Conservation (phyloP, 2,797 vertebrate species). For the Pipistrellus nathusii region DNA sequence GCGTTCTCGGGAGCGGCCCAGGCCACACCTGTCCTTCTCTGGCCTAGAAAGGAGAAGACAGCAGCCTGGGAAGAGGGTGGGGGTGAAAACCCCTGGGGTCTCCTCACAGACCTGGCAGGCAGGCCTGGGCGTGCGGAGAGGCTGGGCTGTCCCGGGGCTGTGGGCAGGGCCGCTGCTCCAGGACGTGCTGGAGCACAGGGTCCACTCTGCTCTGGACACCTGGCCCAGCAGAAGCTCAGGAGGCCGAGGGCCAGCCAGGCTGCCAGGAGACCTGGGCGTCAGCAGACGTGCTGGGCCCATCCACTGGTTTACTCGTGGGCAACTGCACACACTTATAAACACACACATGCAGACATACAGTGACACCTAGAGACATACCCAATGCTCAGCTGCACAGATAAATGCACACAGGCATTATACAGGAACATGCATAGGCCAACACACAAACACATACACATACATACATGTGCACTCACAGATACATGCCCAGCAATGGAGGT, state of each 20-base stretch:
- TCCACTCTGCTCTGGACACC: neutral
- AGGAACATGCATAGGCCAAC: too few species aligned
- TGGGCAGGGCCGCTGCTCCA: rapidly evolving
- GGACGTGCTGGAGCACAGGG: neutral
- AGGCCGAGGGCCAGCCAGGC: neutral
- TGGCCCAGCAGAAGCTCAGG: neutral
- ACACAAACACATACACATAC: too few species aligned
- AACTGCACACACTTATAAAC: too few species aligned
- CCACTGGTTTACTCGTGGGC: too few species aligned
- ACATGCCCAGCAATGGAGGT: too few species aligned
- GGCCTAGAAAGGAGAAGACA: neutral
- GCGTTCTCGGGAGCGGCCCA: neutral
- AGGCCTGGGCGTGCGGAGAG: neutral
- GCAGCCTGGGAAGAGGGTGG: rapidly evolving
- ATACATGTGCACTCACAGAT: too few species aligned
- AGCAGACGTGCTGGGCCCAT: too few species aligned
- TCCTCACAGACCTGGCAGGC: neutral
- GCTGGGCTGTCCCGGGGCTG: neutral
- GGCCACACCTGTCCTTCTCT: neutral
- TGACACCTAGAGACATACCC: too few species aligned
- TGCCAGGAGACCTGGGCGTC: rapidly evolving
- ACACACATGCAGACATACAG: too few species aligned
- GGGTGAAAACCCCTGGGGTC: neutral
- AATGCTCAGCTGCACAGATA: too few species aligned
- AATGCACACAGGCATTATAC: too few species aligned